These are phyloP conservation scores for Zaprionus gabonicus DNA, from an alignment of 1,140 invertebrate genomes.

Conservation along the genomic window DNA sequence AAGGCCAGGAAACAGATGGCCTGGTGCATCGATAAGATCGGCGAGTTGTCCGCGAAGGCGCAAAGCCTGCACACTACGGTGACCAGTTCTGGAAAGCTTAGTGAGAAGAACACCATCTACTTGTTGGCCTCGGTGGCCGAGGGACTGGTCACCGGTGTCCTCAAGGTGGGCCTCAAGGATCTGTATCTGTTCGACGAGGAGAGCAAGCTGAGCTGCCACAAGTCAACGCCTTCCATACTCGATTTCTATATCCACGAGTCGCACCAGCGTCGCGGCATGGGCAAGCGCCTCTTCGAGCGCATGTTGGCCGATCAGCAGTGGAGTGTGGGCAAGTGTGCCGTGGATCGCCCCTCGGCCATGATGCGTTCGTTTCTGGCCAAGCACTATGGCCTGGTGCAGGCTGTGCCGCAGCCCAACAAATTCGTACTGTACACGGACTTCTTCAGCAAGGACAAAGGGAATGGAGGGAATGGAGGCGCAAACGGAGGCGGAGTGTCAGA, in stretches of 20 bases:
- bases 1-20: neutral
- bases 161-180: neutral
- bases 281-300: neutral
- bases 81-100: neutral
- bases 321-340: neutral
- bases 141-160: neutral
- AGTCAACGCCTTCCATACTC: neutral
- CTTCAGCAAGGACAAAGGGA: neutral
- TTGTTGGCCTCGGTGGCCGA: neutral
- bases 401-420: neutral
- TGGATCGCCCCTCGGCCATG: neutral
- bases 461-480: too few relatives aligned
- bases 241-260: neutral
- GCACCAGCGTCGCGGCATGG: neutral
- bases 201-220: neutral
- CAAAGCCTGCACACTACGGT: neutral
- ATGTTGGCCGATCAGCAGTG: neutral
- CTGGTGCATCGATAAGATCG: neutral
- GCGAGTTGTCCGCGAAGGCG: neutral
- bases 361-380: conserved; percentile 2
- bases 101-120: neutral
- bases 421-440: neutral
- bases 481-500: too few relatives aligned
- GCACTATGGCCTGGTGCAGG: neutral
- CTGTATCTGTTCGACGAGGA: neutral